phyloP scores from a whole-genome alignment of 1,140 invertebrate genomes.

The Rhagoletis pomonella region DNA sequence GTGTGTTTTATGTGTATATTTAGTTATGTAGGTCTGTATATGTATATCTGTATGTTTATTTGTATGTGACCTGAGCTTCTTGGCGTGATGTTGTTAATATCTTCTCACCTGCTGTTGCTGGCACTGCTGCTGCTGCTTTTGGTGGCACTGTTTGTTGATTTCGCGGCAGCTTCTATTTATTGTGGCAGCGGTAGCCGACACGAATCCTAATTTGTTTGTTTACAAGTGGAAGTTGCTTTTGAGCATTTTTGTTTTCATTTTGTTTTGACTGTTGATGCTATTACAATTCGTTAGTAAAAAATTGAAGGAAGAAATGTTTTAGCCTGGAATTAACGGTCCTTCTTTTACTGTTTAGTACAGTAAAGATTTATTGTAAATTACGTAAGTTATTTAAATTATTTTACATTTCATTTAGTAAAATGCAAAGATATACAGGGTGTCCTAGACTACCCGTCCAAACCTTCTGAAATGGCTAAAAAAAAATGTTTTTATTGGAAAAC shows the following conservation, averaged over 20 bases:
- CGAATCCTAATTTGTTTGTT: slow-evolving; percentile 42
- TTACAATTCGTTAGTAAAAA: no score
- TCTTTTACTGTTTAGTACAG: no score
- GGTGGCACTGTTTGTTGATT: slow-evolving; percentile 48
- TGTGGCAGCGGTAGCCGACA: slow-evolving; percentile 7
- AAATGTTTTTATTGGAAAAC: no score
- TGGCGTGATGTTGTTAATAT: slow-evolving; percentile 50
- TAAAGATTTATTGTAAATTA: no score
- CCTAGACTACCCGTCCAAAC: no score
- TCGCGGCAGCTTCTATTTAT: slow-evolving; percentile 37
- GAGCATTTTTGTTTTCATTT: not conserved
- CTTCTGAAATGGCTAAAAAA: no score
- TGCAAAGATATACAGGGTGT: no score
- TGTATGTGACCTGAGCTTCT: not conserved
- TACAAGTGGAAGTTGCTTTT: not conserved
- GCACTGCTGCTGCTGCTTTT: not conserved
- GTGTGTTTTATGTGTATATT: not conserved
- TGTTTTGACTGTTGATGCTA: not conserved
- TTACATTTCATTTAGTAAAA: no score
- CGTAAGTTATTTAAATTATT: no score
- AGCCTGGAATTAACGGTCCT: no score
- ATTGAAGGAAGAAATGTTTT: no score
- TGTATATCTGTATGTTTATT: not conserved
- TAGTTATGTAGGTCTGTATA: not conserved
- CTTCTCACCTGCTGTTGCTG: slow-evolving; percentile 40